Percentiles rank a stretch among this genome's conserved stretches.
phyloP scores from a whole-genome alignment of 2,797 vertebrate species.

The Geotrypetes seraphini region DNA sequence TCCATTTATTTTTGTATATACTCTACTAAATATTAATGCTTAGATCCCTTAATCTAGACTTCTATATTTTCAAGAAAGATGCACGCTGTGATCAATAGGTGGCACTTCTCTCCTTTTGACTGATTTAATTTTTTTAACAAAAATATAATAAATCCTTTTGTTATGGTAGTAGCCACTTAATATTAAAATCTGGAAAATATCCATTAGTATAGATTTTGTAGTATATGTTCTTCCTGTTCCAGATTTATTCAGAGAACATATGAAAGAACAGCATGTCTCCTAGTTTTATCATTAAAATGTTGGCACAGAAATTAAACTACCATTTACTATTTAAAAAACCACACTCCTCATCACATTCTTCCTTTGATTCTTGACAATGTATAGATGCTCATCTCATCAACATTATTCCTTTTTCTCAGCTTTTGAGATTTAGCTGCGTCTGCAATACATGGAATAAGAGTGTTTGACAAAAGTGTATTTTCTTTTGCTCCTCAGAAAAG shows the following conservation, averaged over 20 bases:
- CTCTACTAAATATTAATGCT: too few relatives aligned
- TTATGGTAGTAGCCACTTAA: conserved; percentile 4
- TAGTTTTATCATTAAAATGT: background rate
- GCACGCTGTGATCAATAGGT: conserved; percentile 38
- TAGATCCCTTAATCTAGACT: accelerated
- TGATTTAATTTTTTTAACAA: accelerated
- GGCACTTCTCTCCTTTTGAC: conserved; percentile 47
- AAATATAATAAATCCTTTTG: background rate
- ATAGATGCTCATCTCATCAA: too few relatives aligned
- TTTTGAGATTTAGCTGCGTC: too few relatives aligned
- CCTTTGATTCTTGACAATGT: too few relatives aligned
- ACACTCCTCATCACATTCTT: too few relatives aligned
- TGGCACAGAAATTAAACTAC: background rate
- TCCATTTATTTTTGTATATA: too few relatives aligned
- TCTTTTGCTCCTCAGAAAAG: too few relatives aligned
- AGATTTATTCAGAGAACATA: background rate
- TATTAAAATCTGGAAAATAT: background rate
- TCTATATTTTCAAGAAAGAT: background rate
- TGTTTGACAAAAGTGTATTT: too few relatives aligned
- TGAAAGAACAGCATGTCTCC: background rate
- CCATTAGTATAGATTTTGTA: background rate
- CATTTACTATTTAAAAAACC: too few relatives aligned
- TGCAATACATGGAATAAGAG: too few relatives aligned
- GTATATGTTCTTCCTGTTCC: background rate
- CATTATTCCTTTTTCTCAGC: too few relatives aligned